These are phyloP conservation scores for Tipula unca DNA, from an alignment of 2,888 invertebrate species.

Conservation along the genomic window DNA sequence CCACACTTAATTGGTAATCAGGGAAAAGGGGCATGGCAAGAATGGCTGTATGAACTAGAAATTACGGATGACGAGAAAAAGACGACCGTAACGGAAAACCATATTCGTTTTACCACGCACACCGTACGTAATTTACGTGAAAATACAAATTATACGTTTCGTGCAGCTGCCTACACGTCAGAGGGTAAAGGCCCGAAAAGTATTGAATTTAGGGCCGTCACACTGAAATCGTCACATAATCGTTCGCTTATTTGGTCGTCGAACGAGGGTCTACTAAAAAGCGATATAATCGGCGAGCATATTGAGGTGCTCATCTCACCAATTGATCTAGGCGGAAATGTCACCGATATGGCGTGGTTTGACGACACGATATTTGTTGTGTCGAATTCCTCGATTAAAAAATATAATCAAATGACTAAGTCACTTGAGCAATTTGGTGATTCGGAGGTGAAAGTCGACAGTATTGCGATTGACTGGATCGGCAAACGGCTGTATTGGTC, in stretches of 20 bases:
- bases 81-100: slow-evolving; percentile 34
- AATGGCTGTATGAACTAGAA: slow-evolving; percentile 39
- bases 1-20: slow-evolving; percentile 70
- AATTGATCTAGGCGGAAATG: slow-evolving; percentile 50
- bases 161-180: slow-evolving; percentile 68
- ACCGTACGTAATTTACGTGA: slow-evolving; percentile 62
- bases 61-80: slow-evolving; percentile 36
- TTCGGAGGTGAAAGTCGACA: slow-evolving; percentile 50
- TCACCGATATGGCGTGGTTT: slow-evolving; percentile 70
- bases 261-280: slow-evolving; percentile 64
- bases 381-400: slow-evolving; percentile 61
- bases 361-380: slow-evolving; percentile 66
- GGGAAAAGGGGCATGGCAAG: slow-evolving; percentile 53
- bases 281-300: slow-evolving; percentile 73
- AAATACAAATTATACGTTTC: slow-evolving; percentile 66
- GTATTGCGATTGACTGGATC: slow-evolving; percentile 84
- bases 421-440: slow-evolving; percentile 34
- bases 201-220: slow-evolving; percentile 63
- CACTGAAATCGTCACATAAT: slow-evolving; percentile 45
- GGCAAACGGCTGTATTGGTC: slow-evolving; percentile 87
- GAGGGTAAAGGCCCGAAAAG: slow-evolving; percentile 76
- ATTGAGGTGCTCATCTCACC: slow-evolving; percentile 58
- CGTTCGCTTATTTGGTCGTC: slow-evolving; percentile 60
- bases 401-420: slow-evolving; percentile 54
- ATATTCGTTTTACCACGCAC: slow-evolving; percentile 52